phyloP scores from a whole-genome alignment of 2,888 invertebrate genomes.

The Muscina levida region DNA sequence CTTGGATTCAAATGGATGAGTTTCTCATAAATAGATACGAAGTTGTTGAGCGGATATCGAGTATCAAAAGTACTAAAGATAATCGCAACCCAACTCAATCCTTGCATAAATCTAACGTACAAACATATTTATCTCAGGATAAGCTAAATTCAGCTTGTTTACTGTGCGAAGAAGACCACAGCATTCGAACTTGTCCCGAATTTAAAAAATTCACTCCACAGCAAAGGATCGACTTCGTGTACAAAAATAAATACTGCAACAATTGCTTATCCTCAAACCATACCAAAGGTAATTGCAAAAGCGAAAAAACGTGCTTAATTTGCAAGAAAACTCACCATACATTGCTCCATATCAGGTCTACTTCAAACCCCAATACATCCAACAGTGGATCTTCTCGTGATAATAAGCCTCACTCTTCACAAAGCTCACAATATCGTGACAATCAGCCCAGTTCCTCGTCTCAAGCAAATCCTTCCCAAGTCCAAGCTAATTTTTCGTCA shows the following conservation, averaged over 20 bases:
- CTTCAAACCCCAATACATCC: background rate
- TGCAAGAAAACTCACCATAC: conserved; percentile 19
- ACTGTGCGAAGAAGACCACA: conserved; percentile 14
- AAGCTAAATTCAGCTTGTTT: background rate
- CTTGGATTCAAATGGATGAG: too few relatives aligned
- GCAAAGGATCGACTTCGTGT: conserved; percentile 33
- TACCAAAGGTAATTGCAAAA: background rate
- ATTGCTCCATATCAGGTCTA: background rate
- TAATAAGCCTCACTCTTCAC: background rate
- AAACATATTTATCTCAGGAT: conserved; percentile 12
- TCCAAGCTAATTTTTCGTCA: too few relatives aligned
- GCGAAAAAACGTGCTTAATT: conserved; percentile 20
- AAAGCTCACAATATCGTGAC: background rate
- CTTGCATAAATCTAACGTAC: background rate
- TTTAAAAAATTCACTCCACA: conserved; percentile 18
- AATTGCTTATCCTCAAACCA: conserved; percentile 28
- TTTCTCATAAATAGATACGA: conserved; percentile 35
- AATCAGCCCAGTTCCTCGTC: background rate
- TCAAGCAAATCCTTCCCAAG: background rate
- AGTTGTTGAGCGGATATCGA: conserved; percentile 30
- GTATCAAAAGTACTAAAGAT: conserved; percentile 7
- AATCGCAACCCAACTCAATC: background rate
- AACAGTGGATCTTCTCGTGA: background rate
- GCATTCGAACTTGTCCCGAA: conserved; percentile 2
- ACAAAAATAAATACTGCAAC: conserved; percentile 8